A percentile compares a stretch with the other conserved stretches of the same genome.
Conservation (phyloP, 2,113 vertebrate genomes). For the Tympanuchus pallidicinctus region DNA sequence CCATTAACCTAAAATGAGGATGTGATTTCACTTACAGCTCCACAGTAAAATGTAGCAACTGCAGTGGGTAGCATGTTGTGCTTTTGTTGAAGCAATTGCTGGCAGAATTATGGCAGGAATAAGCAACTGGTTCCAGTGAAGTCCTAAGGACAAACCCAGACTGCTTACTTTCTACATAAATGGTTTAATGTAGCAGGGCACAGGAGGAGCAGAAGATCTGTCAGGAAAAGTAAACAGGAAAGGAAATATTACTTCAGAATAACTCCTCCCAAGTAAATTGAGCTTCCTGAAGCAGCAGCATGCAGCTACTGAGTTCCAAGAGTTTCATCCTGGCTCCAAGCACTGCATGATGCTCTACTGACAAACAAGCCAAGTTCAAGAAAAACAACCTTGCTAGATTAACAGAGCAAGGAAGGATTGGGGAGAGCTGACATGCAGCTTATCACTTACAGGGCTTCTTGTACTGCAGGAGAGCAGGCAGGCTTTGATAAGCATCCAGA, state of each 20-base stretch:
- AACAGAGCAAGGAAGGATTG: neutral
- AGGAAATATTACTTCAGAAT: constrained; percentile 24
- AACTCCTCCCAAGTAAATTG: constrained; percentile 30
- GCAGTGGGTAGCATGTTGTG: neutral
- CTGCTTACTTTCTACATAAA: constrained; percentile 11
- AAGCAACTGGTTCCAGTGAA: constrained; percentile 31
- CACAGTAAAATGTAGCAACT: neutral
- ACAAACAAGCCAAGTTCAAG: constrained; percentile 36
- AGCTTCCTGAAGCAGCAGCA: neutral
- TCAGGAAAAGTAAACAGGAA: constrained; percentile 49
- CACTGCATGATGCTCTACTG: constrained; percentile 13
- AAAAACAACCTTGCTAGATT: neutral
- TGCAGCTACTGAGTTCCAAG: neutral
- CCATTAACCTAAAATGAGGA: neutral
- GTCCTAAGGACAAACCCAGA: constrained; percentile 13
- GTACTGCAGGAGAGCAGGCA: neutral
- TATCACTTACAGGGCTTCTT: neutral
- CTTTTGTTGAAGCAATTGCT: neutral
- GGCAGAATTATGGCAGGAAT: neutral
- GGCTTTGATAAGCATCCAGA: neutral
- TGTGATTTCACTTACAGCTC: neutral
- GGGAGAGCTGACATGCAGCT: neutral
- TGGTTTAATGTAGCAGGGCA: constrained; percentile 7
- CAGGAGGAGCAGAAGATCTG: neutral
- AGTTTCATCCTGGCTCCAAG: constrained; percentile 36